These are phyloP conservation scores for Hemaris fuciformis DNA, from an alignment of 2,888 invertebrate genomes.

Conservation along the genomic window DNA sequence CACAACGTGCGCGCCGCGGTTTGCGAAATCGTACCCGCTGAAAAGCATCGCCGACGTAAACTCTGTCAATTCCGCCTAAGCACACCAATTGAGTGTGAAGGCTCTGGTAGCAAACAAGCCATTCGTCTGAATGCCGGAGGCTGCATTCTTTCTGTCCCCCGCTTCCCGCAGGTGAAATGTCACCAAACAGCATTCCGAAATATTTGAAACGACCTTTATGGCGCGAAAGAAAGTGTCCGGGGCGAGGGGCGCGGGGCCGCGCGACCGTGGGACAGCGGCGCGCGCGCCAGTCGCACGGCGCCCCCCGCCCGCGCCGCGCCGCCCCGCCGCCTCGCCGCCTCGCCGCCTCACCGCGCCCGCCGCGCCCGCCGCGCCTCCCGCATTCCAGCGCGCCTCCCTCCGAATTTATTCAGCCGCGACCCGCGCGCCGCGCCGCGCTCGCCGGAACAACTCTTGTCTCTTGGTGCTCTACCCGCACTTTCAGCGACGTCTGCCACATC, in stretches of 20 bases:
- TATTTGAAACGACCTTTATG: conserved; percentile 82
- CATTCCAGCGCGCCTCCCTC: conserved; percentile 77
- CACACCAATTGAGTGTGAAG: conserved; percentile 11
- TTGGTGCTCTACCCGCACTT: conserved; percentile 20
- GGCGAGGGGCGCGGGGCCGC: conserved; percentile 75
- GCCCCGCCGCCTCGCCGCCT: conserved; percentile 42
- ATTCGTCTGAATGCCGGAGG: conserved; percentile 60
- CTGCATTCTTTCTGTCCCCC: conserved; percentile 60
- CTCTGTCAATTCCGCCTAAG: neutral
- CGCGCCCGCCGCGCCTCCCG: conserved; percentile 58
- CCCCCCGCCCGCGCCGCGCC: conserved; percentile 67
- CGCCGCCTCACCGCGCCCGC: conserved; percentile 67
- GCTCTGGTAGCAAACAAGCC: conserved; percentile 39
- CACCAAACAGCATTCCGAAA: conserved; percentile 80
- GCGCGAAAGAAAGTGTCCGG: conserved; percentile 79
- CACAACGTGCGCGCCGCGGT: neutral
- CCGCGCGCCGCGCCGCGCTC: conserved; percentile 35
- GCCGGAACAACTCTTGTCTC: conserved; percentile 23
- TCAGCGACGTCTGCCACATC: neutral
- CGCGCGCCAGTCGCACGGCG: conserved; percentile 79
- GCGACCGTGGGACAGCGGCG: conserved; percentile 86
- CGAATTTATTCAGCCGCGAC: conserved; percentile 79
- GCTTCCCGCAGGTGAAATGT: conserved; percentile 76
- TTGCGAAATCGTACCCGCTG: neutral
- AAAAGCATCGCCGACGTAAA: neutral